These are phyloP conservation scores for Brachyhypopomus gauderio DNA, from an alignment of 2,113 vertebrate genomes.

Conservation along the genomic window DNA sequence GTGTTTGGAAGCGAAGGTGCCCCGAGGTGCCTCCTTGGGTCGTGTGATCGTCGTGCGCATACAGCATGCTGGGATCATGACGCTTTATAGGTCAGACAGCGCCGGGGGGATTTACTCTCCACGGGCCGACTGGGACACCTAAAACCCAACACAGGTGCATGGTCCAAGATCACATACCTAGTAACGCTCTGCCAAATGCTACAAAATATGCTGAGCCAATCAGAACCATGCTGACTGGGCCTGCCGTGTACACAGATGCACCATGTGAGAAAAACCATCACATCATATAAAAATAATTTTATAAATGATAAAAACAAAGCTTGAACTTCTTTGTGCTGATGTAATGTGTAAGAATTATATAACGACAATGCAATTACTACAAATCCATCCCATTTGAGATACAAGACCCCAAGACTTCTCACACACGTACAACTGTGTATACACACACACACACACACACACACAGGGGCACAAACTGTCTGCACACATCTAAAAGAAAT, in stretches of 20 bases:
- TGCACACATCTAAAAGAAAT: background rate
- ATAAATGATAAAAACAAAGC: too few species aligned
- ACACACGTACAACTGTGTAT: background rate
- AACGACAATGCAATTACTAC: conserved; percentile 21
- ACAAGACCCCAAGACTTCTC: background rate
- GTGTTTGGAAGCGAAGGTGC: conserved; percentile 8
- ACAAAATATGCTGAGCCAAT: too few species aligned
- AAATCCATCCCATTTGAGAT: background rate
- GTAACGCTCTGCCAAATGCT: too few species aligned
- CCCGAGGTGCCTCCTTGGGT: background rate
- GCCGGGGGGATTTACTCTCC: too few species aligned
- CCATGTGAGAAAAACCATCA: too few species aligned
- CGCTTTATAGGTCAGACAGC: background rate
- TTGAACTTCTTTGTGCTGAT: too few species aligned
- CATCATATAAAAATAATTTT: too few species aligned
- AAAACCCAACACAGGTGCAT: too few species aligned
- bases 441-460: background rate
- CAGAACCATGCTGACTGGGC: too few species aligned
- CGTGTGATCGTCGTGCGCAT: background rate
- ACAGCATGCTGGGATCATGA: background rate
- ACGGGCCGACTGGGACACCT: too few species aligned
- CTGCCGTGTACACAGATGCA: too few species aligned
- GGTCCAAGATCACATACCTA: too few species aligned
- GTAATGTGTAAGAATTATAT: background rate
- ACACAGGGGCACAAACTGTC: background rate